Percentiles rank a stretch among this genome's conserved stretches.
Conservation (phyloP, 2,113 vertebrate genomes). For the Tetrax tetrax region DNA sequence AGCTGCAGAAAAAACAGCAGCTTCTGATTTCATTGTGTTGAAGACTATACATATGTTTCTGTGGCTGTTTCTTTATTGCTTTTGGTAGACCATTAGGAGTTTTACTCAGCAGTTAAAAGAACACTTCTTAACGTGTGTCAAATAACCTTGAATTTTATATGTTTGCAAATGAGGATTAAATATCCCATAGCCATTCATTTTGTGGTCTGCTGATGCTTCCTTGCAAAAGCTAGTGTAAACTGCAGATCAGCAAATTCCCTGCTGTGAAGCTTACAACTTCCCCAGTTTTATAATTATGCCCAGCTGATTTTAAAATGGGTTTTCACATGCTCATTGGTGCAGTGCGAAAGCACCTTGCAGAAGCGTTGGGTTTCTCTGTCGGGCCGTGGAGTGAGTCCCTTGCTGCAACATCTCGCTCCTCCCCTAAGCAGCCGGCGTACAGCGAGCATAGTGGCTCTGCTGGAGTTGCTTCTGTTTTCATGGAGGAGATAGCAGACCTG, state of each 20-base stretch:
- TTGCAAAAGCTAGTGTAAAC: neutral
- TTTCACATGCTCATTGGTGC: slow-evolving; percentile 54
- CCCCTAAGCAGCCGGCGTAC: slow-evolving; percentile 38
- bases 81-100: neutral
- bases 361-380: neutral
- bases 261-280: slow-evolving; percentile 12
- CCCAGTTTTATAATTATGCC: neutral
- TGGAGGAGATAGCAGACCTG: slow-evolving; percentile 42
- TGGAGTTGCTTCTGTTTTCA: slow-evolving; percentile 32
- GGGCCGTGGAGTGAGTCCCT: slow-evolving; percentile 62
- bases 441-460: slow-evolving; percentile 32
- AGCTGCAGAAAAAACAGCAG: neutral
- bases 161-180: slow-evolving; percentile 25
- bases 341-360: slow-evolving; percentile 62
- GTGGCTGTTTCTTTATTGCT: neutral
- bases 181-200: slow-evolving; percentile 37
- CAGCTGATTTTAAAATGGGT: neutral
- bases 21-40: neutral
- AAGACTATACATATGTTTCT: neutral
- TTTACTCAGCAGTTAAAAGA: neutral
- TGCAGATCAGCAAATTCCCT: slow-evolving; percentile 55
- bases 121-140: neutral
- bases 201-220: slow-evolving; percentile 2
- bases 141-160: slow-evolving; percentile 53
- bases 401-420: slow-evolving; percentile 68